These are phyloP conservation scores for Megaceryle torquata DNA, from an alignment of 2,113 vertebrate species.

Conservation along the genomic window DNA sequence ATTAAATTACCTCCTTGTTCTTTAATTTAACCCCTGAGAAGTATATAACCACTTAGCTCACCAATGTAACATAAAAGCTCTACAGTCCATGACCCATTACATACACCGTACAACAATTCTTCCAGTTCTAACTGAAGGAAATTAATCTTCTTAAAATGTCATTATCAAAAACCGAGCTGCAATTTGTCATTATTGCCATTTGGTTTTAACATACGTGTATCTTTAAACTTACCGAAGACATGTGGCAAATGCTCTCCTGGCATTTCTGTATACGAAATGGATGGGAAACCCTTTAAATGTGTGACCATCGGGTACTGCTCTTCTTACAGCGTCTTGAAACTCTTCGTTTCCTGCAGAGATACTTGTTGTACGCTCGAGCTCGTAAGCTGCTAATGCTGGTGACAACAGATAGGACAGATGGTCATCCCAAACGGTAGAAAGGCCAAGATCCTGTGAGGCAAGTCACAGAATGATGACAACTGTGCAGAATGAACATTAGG, in stretches of 20 bases:
- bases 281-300: slow-evolving; percentile 98
- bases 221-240: slow-evolving; percentile 84
- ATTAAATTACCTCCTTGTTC: not conserved
- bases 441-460: slow-evolving; percentile 83
- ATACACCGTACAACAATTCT: not conserved
- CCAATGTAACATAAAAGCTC: not conserved
- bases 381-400: slow-evolving; percentile 90
- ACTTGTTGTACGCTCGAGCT: slow-evolving; percentile 88
- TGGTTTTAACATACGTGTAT: not conserved
- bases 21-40: not conserved
- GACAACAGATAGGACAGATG: slow-evolving; percentile 94
- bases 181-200: not conserved
- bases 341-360: slow-evolving; percentile 94
- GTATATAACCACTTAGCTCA: not conserved
- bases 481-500: not conserved
- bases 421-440: slow-evolving; percentile 93
- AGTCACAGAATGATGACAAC: not conserved
- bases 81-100: not conserved
- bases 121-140: not conserved
- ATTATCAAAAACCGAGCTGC: not conserved
- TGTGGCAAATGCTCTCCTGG: slow-evolving; percentile 88
- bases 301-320: slow-evolving; percentile 92
- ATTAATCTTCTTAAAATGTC: not conserved
- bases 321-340: slow-evolving; percentile 93
- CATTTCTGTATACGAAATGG: slow-evolving; percentile 91